Evolutionary conservation across 2,797 vertebrate genomes (phyloP).

Genomic region (Nannoperca obscura): DNA sequence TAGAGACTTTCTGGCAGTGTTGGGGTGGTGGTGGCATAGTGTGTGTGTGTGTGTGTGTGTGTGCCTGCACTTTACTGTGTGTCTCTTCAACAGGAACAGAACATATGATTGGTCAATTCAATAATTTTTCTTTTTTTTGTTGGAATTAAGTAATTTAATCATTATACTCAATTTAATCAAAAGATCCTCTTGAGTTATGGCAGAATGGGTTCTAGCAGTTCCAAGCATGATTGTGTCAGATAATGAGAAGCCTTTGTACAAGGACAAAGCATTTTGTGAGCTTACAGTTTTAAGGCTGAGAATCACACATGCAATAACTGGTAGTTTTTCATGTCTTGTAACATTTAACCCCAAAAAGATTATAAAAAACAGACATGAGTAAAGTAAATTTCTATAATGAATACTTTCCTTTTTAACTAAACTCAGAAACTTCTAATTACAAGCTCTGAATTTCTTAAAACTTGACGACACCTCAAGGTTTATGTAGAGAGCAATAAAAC

Average conservation of each 20-base stretch:
- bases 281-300: neutral
- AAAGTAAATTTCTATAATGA: neutral
- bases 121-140: neutral
- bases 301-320: conserved; percentile 1
- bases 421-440: conserved; percentile 19
- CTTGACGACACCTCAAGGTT: conserved; percentile 6
- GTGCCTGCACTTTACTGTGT: neutral
- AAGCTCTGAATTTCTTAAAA: conserved; percentile 13
- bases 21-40: conserved; percentile 6
- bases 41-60: conserved; percentile 10
- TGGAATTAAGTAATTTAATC: conserved; percentile 15
- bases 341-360: neutral
- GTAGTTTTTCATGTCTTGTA: neutral
- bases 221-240: neutral
- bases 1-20: conserved; percentile 18
- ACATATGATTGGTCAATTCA: conserved; percentile 9
- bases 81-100: neutral
- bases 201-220: neutral
- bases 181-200: conserved; percentile 1
- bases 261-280: neutral
- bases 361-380: neutral
- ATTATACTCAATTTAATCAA: conserved; percentile 14
- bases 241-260: conserved; percentile 1
- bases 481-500: conserved; percentile 17
- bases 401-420: conserved; percentile 9